These are phyloP conservation scores for Pampus argenteus DNA, from an alignment of 2,797 vertebrate species.

Conservation along the genomic window DNA sequence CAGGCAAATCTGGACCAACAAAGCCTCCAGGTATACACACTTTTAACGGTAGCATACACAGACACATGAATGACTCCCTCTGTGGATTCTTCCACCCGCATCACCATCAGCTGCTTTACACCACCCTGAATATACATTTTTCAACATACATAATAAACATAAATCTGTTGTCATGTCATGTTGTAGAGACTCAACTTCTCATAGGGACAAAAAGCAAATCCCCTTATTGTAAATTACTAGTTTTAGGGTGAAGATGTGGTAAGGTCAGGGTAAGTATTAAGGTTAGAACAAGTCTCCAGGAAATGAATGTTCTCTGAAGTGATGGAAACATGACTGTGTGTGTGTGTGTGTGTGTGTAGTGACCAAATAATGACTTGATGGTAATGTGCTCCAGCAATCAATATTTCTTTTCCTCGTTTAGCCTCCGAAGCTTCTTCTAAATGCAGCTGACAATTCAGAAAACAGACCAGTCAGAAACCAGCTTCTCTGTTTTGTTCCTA, in stretches of 20 bases:
- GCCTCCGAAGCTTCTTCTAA: conserved; percentile 36
- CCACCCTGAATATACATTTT: conserved; percentile 7
- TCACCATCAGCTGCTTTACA: conserved; percentile 34
- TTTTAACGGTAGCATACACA: conserved; percentile 24
- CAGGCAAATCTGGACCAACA: conserved; percentile 56
- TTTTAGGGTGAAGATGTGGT: too few relatives aligned
- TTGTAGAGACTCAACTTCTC: too few relatives aligned
- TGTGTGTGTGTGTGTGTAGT: conserved; percentile 20
- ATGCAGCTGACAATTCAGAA: conserved; percentile 13
- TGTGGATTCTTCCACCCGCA: conserved; percentile 49
- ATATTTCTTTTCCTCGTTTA: conserved; percentile 46
- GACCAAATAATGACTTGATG: conserved; percentile 43
- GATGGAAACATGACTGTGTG: too few relatives aligned
- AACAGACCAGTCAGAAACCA: conserved; percentile 17
- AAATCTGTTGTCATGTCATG: too few relatives aligned
- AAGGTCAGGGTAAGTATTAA: too few relatives aligned
- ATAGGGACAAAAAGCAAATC: too few relatives aligned
- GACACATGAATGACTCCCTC: conserved; percentile 31
- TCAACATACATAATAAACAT: too few relatives aligned
- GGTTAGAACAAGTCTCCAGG: too few relatives aligned
- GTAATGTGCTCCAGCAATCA: conserved; percentile 45
- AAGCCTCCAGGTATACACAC: conserved; percentile 37
- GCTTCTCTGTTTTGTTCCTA: conserved; percentile 14
- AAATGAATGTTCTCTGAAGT: too few relatives aligned
- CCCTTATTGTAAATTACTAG: too few relatives aligned